phyloP scores from a whole-genome alignment of 1,140 invertebrate species.

The Chlorops oryzae region DNA sequence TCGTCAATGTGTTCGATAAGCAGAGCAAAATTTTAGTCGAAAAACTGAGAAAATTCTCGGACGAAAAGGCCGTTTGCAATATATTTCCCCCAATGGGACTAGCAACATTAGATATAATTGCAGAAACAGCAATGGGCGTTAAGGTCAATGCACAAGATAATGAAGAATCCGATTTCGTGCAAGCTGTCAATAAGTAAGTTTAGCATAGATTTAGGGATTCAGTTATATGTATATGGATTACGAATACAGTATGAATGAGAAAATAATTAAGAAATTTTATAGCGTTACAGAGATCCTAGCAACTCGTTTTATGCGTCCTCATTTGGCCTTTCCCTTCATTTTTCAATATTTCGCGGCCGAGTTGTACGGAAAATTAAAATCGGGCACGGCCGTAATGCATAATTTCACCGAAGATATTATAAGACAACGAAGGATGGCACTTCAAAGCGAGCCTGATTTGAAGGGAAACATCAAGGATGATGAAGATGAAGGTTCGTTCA shows the following conservation, averaged over 20 bases:
- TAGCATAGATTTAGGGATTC: too few species aligned
- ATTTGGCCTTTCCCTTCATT: conserved; percentile 30
- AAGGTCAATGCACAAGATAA: conserved; percentile 65
- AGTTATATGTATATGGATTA: too few species aligned
- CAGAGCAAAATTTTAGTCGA: conserved; percentile 60
- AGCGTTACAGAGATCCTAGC: conserved; percentile 31
- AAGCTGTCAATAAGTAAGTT: conserved; percentile 60
- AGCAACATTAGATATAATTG: conserved; percentile 30
- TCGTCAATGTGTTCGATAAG: conserved; percentile 66
- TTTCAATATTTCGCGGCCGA: conserved; percentile 27
- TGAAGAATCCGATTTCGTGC: conserved; percentile 63
- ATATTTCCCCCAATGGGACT: conserved; percentile 26
- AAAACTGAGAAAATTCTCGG: conserved; percentile 53
- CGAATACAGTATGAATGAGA: conserved; percentile 54
- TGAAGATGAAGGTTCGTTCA: background rate
- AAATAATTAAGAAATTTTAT: conserved; percentile 49
- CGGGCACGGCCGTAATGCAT: conserved; percentile 33
- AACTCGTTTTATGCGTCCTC: conserved; percentile 30
- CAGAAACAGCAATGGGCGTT: conserved; percentile 78
- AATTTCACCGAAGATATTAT: conserved; percentile 38
- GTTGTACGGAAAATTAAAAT: conserved; percentile 28
- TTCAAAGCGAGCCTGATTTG: background rate
- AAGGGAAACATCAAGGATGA: background rate
- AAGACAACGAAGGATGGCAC: conserved; percentile 14
- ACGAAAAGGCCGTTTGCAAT: conserved; percentile 33